phyloP scores from a whole-genome alignment of 2,888 invertebrate species.

The Hedychridium roseum region DNA sequence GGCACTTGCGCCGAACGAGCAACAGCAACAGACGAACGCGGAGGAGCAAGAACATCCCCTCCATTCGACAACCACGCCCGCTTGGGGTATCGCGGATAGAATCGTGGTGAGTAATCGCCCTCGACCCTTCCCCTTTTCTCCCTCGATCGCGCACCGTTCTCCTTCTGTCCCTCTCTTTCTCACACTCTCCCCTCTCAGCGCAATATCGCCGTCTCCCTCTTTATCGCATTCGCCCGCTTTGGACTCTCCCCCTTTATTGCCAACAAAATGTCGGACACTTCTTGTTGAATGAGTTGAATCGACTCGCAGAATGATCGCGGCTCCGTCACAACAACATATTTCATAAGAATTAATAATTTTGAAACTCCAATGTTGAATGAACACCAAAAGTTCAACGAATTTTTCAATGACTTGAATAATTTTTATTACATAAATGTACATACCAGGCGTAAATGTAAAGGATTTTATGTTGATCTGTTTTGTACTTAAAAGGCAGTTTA shows the following conservation, averaged over 20 bases:
- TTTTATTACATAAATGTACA: no score
- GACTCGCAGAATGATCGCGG: no score
- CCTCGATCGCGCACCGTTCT: slow-evolving; percentile 20
- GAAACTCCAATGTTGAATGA: no score
- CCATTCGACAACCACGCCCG: slow-evolving; percentile 52
- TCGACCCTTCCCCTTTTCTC: slow-evolving; percentile 28
- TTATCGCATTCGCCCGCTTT: slow-evolving; percentile 6
- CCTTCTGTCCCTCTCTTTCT: slow-evolving; percentile 13
- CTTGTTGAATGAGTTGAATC: no score
- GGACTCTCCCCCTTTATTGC: slow-evolving; percentile 15
- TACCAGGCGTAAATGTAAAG: no score
- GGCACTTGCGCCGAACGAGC: slow-evolving; percentile 30
- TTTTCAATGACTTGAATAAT: no score
- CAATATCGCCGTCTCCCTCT: slow-evolving; percentile 8
- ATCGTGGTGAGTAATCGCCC: slow-evolving; percentile 50
- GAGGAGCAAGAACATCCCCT: slow-evolving; percentile 38
- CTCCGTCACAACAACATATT: no score
- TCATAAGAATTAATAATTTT: no score
- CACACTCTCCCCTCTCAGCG: slow-evolving; percentile 16
- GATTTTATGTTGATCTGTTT: no score
- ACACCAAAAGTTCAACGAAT: no score
- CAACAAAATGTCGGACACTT: slow-evolving; percentile 44
- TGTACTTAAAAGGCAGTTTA: no score
- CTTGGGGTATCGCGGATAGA: slow-evolving; percentile 47
- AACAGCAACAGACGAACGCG: slow-evolving; percentile 35